Evolutionary conservation across 2,113 vertebrate species (phyloP).

Genomic region (Grammomys surdaster): DNA sequence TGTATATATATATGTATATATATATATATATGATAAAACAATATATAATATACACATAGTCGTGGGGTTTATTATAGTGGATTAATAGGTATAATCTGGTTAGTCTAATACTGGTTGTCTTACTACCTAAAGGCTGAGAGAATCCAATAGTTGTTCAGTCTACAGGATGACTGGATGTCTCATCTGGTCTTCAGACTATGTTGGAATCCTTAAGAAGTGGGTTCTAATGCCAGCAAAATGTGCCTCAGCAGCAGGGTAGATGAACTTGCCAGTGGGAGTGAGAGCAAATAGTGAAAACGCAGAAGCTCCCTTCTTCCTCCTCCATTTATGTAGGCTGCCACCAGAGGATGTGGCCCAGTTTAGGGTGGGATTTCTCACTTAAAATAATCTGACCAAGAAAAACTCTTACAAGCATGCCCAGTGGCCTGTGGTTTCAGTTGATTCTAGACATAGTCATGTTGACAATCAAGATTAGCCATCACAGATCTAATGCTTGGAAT

Average conservation of each 20-base stretch:
- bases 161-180: not conserved
- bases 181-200: not conserved
- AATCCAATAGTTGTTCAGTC: not conserved
- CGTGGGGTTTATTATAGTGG: not conserved
- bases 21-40: too few species aligned
- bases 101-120: not conserved
- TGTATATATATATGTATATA: too few species aligned
- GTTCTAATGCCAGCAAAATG: not conserved
- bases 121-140: not conserved
- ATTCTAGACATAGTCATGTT: not conserved
- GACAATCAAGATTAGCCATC: not conserved
- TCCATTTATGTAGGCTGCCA: not conserved
- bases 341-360: not conserved
- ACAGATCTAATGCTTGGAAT: not conserved
- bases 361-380: not conserved
- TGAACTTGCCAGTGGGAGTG: not conserved
- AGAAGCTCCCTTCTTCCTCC: not conserved
- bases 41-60: not conserved
- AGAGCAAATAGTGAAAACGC: not conserved
- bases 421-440: not conserved
- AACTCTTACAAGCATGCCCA: not conserved
- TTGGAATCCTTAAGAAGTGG: not conserved
- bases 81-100: not conserved
- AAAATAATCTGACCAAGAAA: not conserved
- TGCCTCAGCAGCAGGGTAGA: not conserved